Base-by-base conservation (phyloP, 2,888 invertebrate species). In the Drosophila testacea region DNA sequence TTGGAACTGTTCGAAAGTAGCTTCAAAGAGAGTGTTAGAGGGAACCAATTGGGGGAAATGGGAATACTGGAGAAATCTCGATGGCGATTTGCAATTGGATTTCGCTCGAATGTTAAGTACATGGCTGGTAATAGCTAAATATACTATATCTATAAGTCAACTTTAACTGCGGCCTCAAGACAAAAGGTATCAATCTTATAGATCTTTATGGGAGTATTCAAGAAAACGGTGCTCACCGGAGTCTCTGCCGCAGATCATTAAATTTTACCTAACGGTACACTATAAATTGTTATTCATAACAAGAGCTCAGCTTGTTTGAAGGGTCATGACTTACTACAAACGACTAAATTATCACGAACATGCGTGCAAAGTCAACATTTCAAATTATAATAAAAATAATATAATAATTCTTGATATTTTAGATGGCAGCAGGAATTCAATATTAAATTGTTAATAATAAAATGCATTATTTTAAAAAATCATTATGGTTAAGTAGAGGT, bases 91-190 rank as follows among this genome's bases (percentile, higher is more conserved):
- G 56, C 66, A 56, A 44, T 59, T 59, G 30, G 56, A 64, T 64
- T 69, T 69, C 44, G 38, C 46, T 39, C 30, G 57, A 55, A 44
- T 47, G 68, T 11, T 47, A 59, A 52, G 59, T 47, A 69, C 69
- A 42, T 56, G 75, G 55, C n/a, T 39, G 57, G 34, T 54, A 59
- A 76, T 61, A 51, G 66, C 41, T 32, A 51, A 70, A 44, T 5
- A 22, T 42, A 64, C 60, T 64, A 42, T 64, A 42, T 57, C 76
- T 52, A 52, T 39, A 66, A 70, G 76, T 66, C 66, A 30, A 28
- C 56, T 42, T n/a, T 76, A 57, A 69, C 51, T 38, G 52, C 16
- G 36, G 59, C 34, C 42, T 62, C 42, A 41, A 64, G n/a, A 69
- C 75, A 55, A 32, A 36, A 52, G 44, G 42, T 67, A 62, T 47